These are phyloP conservation scores for Pogonomyrmex californicus DNA, from an alignment of 1,140 invertebrate genomes.

Conservation along the genomic window DNA sequence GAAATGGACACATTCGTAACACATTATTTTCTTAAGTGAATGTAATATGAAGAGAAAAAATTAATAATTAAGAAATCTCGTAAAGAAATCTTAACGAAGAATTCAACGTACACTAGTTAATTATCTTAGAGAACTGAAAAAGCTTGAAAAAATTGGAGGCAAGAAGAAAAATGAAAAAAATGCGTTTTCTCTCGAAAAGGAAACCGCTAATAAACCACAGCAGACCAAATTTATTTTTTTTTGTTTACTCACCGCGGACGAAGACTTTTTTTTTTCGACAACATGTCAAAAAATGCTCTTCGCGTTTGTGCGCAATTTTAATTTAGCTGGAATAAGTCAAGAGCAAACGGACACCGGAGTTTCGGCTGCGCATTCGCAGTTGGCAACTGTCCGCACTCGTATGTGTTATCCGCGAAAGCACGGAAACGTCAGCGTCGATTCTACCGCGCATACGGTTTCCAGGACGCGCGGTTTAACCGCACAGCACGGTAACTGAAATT, in stretches of 20 bases:
- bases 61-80: too few species aligned
- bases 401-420: slow-evolving; percentile 24
- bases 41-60: too few species aligned
- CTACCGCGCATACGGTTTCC: slow-evolving; percentile 26
- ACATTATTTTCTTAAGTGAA: neutral
- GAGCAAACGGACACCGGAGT: slow-evolving; percentile 24
- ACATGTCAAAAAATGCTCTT: neutral
- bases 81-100: neutral
- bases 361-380: neutral
- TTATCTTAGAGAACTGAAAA: neutral
- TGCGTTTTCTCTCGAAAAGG: neutral
- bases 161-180: slow-evolving; percentile 12
- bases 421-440: slow-evolving; percentile 46
- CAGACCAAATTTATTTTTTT: neutral
- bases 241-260: neutral
- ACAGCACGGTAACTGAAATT: slow-evolving; percentile 11
- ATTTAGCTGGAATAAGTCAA: slow-evolving; percentile 28
- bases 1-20: neutral
- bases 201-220: neutral
- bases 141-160: neutral
- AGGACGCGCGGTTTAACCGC: slow-evolving; percentile 42
- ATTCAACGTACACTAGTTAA: neutral
- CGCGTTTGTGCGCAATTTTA: slow-evolving; percentile 27
- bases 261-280: neutral
- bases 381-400: slow-evolving; percentile 13